Base-by-base conservation (phyloP, 2,888 invertebrate species). In the Hipparchia semele region DNA sequence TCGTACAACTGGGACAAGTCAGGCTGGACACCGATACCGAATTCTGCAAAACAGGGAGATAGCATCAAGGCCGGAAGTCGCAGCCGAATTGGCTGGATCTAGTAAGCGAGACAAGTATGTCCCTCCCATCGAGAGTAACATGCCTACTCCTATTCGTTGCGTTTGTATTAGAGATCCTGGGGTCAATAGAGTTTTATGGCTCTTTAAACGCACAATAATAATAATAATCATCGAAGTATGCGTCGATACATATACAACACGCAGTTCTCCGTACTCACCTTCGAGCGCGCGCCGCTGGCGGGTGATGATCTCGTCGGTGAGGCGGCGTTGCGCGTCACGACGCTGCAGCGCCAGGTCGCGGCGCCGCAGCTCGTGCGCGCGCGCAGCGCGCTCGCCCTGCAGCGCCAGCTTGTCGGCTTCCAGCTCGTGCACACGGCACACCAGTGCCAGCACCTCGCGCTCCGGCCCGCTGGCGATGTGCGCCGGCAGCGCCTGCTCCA, bases 361-460 rank as follows among this genome's bases (percentile, higher is more conserved):
- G 73, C 98, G 94, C 60, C 98, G 95, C 73, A 99, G 94, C 84
- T 98, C 98, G 81, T 98, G 98, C 81, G 98, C 97, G 45, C 98
- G 95, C 65, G 98, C 96, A 72, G 98, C 94, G 54, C 98, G 94
- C 84, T 98, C 97, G 2, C 98, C 98, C 89, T 98, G 98, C 81
- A 98, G 94, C 80, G 98, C 98, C 90, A 98, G 96, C 91, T 98
- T 99, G 87, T 98, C 98, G 0, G 99, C 98, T 90, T 99, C 99
- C 72, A 99, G 94, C 89, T 98, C 98, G 86, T 99, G 99, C 58
- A 99, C 98, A 79, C 98, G 96, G 83, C 98, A 97, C 86, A 99
- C 96, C 67, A 99, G 93, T 39, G 97, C 96, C 73, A 98, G 89
- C 72, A 99, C 96, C 86, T 99, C 99, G 60, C 97, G 95, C 90